A percentile compares a stretch with the other conserved stretches of the same genome.
phyloP scores from a whole-genome alignment of 1,140 invertebrate species.

The Drosophila setifemur region DNA sequence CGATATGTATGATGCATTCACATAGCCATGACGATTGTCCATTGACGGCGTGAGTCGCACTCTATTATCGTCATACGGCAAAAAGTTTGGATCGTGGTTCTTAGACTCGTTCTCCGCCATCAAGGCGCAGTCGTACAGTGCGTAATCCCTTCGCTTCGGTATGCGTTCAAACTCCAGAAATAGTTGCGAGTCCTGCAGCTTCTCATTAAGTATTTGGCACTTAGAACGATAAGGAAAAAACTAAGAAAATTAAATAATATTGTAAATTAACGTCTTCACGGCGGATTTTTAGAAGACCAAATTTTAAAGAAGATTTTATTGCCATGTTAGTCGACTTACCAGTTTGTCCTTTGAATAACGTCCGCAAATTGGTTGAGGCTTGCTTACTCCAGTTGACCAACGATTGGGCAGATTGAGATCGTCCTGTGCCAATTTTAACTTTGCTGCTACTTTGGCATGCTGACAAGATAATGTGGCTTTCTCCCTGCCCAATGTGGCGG shows the following conservation, averaged over 20 bases:
- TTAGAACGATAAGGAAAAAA: slow-evolving; percentile 66
- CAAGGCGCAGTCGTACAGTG: slow-evolving; percentile 74
- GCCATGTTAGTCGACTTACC: too few species aligned
- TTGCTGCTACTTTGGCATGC: slow-evolving; percentile 82
- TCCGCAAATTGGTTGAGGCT: slow-evolving; percentile 87
- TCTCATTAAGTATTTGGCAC: slow-evolving; percentile 91
- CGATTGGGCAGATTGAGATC: slow-evolving; percentile 84
- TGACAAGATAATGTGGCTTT: slow-evolving; percentile 70
- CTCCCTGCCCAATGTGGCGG: slow-evolving; percentile 86
- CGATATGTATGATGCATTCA: slow-evolving; percentile 94
- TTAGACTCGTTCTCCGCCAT: slow-evolving; percentile 78
- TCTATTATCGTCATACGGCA: slow-evolving; percentile 95
- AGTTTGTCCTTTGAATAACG: slow-evolving; percentile 90
- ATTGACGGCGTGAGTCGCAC: slow-evolving; percentile 90
- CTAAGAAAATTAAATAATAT: not conserved
- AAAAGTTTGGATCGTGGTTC: slow-evolving; percentile 85
- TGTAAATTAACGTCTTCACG: too few species aligned
- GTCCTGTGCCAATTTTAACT: slow-evolving; percentile 82
- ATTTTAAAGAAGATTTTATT: too few species aligned
- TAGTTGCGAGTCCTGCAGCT: slow-evolving; percentile 90
- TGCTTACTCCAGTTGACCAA: slow-evolving; percentile 87
- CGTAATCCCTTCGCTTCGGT: slow-evolving; percentile 88
- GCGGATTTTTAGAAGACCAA: too few species aligned
- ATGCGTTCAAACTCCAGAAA: slow-evolving; percentile 94
- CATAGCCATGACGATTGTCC: slow-evolving; percentile 92